These are phyloP conservation scores for Mustelus asterias DNA, from an alignment of 2,113 vertebrate genomes.

Conservation along the genomic window DNA sequence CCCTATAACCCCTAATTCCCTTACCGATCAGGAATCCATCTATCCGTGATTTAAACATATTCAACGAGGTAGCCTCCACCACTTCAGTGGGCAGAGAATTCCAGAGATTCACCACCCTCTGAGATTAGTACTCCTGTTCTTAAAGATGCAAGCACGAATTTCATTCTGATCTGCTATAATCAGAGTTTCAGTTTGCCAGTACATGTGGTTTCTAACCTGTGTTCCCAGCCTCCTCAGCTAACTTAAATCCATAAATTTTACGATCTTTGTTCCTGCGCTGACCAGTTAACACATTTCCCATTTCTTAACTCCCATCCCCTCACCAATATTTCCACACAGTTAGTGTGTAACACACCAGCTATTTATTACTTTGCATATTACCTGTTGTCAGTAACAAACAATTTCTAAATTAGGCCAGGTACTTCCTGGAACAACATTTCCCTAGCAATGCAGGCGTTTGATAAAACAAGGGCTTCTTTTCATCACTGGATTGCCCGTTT, in stretches of 20 bases:
- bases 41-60: too few species aligned
- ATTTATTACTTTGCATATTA: not conserved
- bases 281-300: not conserved
- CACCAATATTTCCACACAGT: not conserved
- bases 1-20: too few species aligned
- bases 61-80: too few species aligned
- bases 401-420: not conserved
- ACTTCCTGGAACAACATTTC: constrained; percentile 3
- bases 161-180: not conserved
- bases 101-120: too few species aligned
- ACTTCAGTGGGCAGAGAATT: too few species aligned
- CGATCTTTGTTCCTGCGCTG: not conserved
- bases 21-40: too few species aligned
- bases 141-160: not conserved
- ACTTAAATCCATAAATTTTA: not conserved
- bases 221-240: not conserved
- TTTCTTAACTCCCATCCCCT: not conserved
- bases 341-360: not conserved
- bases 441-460: not conserved
- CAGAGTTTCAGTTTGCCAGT: not conserved
- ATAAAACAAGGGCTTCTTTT: not conserved
- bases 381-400: not conserved
- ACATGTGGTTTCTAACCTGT: not conserved
- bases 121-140: not conserved
- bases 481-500: not conserved